Evolutionary conservation across 2,888 invertebrate species (phyloP), one percentile per base, ranked within the genome.

Genomic region (Parasteatoda lunata): DNA sequence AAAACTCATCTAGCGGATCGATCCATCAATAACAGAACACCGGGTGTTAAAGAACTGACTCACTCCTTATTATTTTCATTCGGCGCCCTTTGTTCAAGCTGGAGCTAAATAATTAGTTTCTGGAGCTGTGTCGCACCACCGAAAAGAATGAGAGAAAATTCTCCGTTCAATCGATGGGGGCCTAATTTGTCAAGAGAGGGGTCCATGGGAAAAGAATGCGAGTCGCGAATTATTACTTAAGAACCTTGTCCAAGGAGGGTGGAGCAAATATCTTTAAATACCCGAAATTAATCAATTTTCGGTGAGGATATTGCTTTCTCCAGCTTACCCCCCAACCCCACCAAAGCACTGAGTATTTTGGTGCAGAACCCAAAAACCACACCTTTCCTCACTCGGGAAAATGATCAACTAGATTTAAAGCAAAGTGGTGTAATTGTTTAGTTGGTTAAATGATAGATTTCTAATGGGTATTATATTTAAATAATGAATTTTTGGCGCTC

Each of bases 231-330:
- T 81, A 81, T 81, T 81, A 81, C 68, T 81, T 81, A 81, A 81
- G 81, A 75, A 81, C 81, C 73, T 59, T 68, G 81, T 75, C 68
- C 69, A 64, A 15, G 8, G 81, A 81, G 81, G 81, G 81, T 81
- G 81, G 81, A 68, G 81, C 81, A 68, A 81, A 75, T 81, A 59
- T 81, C 81, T 69, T 81, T 81, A 81, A 81, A 81, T 81, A 81
- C 81, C 81, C 75, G 75, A 81, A 81, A 81, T 81, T 81, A 81
- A 81, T 81, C 81, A 81, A 81, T 81, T 81, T 81, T 80, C 81
- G 66, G 68, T 69, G 73, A 66, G 81, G 75, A 72, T 80, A 80
- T 80, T 59, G 69, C 71, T 66, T 49, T n/a, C n/a, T 77, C 47
- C 11, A 47, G 6, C 51, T 30, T 49, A n/a, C 45, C 73, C 5